A percentile compares a stretch with the other conserved stretches of the same genome.
These are phyloP conservation scores for Girardinus metallicus DNA, from an alignment of 2,797 vertebrate genomes.

Conservation along the genomic window DNA sequence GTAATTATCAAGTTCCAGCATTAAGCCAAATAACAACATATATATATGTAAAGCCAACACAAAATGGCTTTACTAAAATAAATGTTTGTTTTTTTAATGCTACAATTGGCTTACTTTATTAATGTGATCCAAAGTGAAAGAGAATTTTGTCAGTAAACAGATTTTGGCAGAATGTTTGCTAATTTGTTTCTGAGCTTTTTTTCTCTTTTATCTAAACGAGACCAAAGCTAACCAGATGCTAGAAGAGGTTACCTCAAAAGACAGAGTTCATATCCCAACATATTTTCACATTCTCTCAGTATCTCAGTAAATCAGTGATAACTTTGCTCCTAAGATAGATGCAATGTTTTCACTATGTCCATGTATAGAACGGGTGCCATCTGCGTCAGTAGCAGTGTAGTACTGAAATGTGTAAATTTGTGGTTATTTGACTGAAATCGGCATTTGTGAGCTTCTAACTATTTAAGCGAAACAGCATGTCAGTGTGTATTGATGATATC, in stretches of 20 bases:
- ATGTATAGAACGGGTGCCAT: constrained; percentile 65
- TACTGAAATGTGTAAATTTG: constrained; percentile 61
- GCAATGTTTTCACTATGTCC: constrained; percentile 60
- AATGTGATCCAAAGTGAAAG: not conserved
- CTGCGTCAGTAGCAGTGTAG: constrained; percentile 61
- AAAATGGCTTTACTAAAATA: not conserved
- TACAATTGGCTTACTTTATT: not conserved
- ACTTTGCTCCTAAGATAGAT: constrained; percentile 53
- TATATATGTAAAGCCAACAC: not conserved
- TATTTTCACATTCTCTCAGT: not conserved
- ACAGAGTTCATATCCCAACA: not conserved
- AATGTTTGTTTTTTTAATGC: not conserved
- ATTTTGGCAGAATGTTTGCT: not conserved
- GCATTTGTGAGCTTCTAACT: constrained; percentile 63
- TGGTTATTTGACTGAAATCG: constrained; percentile 63
- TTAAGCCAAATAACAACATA: not conserved
- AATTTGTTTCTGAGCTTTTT: not conserved
- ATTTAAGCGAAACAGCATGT: constrained; percentile 52
- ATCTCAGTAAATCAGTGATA: constrained; percentile 33
- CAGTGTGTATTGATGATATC: constrained; percentile 55
- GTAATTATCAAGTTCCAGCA: not conserved
- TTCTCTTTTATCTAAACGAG: not conserved
- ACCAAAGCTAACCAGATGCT: constrained; percentile 3
- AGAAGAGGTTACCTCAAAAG: not conserved
- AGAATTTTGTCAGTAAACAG: not conserved